A percentile compares a stretch with the other conserved stretches of the same genome.
phyloP scores from a whole-genome alignment of 2,888 invertebrate genomes.

The Xestoiulus laeticollis region DNA sequence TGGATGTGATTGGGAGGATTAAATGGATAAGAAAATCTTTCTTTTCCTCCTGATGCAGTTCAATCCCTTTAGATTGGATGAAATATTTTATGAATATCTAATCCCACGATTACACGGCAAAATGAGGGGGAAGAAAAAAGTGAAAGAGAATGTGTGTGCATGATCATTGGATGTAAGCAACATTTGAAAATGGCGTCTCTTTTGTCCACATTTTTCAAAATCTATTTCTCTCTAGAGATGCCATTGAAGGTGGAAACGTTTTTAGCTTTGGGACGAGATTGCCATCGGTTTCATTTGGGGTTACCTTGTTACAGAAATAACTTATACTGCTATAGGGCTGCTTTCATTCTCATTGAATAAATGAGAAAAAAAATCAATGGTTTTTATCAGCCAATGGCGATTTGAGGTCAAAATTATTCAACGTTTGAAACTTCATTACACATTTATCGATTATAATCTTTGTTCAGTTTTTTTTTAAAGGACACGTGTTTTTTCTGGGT shows the following conservation, averaged over 20 bases:
- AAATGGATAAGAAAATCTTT: conserved; percentile 24
- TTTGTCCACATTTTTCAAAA: neutral
- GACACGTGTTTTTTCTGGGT: neutral
- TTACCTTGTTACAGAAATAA: neutral
- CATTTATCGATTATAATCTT: neutral
- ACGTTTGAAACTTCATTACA: neutral
- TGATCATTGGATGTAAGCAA: neutral
- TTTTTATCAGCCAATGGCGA: neutral
- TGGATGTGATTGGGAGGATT: conserved; percentile 29
- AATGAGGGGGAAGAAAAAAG: neutral
- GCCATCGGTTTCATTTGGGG: neutral
- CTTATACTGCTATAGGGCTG: neutral
- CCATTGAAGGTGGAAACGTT: neutral
- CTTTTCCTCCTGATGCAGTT: conserved; percentile 33
- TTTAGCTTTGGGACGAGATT: neutral
- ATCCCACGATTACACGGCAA: neutral
- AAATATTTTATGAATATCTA: conserved; percentile 37
- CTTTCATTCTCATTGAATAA: neutral
- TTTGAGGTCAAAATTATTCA: neutral
- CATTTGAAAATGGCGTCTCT: neutral
- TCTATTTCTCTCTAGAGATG: conserved; percentile 3
- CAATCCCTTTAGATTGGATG: conserved; percentile 18
- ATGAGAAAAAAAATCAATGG: neutral
- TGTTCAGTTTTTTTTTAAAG: neutral
- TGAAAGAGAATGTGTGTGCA: neutral